Evolutionary conservation across 2,113 vertebrate genomes (phyloP).

Genomic region (Pedionomus torquatus): DNA sequence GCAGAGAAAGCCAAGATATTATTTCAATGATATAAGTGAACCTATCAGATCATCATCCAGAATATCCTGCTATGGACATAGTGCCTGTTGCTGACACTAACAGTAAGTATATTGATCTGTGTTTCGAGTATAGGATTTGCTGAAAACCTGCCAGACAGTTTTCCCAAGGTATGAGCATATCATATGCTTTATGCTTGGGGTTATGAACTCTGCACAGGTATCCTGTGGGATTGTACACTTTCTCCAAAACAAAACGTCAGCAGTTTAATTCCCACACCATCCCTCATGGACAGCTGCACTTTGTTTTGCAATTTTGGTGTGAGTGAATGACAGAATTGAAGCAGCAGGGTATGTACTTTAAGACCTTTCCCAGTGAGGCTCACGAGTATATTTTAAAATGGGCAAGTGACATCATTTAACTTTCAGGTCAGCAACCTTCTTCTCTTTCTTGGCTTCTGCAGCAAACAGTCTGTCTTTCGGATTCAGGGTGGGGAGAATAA

Average conservation of each 20-base stretch:
- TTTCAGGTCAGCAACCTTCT: not conserved
- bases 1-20: constrained; percentile 8
- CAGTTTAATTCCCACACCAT: not conserved
- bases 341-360: not conserved
- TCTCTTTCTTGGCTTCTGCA: not conserved
- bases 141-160: not conserved
- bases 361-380: not conserved
- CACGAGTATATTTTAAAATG: not conserved
- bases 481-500: not conserved
- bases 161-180: not conserved
- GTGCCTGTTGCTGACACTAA: not conserved
- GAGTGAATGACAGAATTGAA: not conserved
- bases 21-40: constrained; percentile 9
- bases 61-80: not conserved
- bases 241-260: not conserved
- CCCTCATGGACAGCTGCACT: not conserved
- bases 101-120: not conserved
- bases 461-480: not conserved
- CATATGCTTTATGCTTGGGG: not conserved
- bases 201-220: not conserved
- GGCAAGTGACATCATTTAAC: not conserved
- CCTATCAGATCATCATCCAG: not conserved
- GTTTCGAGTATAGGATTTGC: not conserved
- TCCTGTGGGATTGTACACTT: not conserved
- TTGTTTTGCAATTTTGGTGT: not conserved